Conservation (phyloP, 1,140 invertebrate genomes). For the Drosophila pseudoobscura region DNA sequence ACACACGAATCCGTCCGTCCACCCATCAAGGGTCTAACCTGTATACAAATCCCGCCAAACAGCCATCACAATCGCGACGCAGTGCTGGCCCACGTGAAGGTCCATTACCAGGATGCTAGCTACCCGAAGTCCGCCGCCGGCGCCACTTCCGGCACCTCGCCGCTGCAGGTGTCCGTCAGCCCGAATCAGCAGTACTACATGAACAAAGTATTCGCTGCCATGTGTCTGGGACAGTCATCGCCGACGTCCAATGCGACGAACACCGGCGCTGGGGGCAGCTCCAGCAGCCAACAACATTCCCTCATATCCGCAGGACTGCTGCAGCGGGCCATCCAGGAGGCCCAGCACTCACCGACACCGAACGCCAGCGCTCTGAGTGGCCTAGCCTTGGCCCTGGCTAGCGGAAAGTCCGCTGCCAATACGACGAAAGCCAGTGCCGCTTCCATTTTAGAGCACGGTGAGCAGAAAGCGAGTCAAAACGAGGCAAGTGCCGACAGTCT, state of each 20-base stretch:
- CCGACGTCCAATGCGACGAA: slow-evolving; percentile 31
- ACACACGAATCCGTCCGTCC: neutral
- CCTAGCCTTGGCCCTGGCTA: slow-evolving; percentile 69
- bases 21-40: neutral
- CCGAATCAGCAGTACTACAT: slow-evolving; percentile 71
- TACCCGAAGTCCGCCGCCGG: slow-evolving; percentile 56
- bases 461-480: slow-evolving; percentile 83
- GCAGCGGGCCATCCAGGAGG: slow-evolving; percentile 75
- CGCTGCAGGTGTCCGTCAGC: slow-evolving; percentile 73
- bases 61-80: slow-evolving; percentile 87
- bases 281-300: slow-evolving; percentile 53
- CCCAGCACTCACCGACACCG: slow-evolving; percentile 65
- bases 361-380: slow-evolving; percentile 70
- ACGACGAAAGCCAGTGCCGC: slow-evolving; percentile 74
- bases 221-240: slow-evolving; percentile 72
- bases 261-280: slow-evolving; percentile 4
- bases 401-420: slow-evolving; percentile 57
- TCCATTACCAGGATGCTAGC: slow-evolving; percentile 85
- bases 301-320: slow-evolving; percentile 67
- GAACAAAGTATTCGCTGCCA: slow-evolving; percentile 82
- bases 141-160: slow-evolving; percentile 50
- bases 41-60: slow-evolving; percentile 14
- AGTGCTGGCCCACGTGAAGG: slow-evolving; percentile 87
- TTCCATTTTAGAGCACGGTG: slow-evolving; percentile 83
- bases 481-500: slow-evolving; percentile 83